These are phyloP conservation scores for Callospermophilus lateralis DNA, from an alignment of 2,113 vertebrate genomes.

Conservation along the genomic window DNA sequence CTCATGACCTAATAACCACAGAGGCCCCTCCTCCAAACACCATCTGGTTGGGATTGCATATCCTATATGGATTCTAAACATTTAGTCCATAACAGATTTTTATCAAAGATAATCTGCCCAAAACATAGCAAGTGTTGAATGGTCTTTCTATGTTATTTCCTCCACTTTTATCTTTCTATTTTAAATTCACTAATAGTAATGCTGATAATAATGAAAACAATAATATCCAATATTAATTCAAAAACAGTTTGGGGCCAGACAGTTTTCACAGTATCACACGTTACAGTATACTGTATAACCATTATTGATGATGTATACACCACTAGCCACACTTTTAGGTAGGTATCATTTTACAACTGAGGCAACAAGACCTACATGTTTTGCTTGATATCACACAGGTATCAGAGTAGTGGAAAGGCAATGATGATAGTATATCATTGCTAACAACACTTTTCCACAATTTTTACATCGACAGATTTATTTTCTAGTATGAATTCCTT, in stretches of 20 bases:
- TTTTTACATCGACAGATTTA: neutral
- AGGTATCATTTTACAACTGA: neutral
- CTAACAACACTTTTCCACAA: neutral
- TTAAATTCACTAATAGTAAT: neutral
- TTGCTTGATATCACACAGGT: neutral
- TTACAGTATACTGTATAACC: neutral
- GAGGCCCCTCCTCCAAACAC: neutral
- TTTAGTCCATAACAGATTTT: neutral
- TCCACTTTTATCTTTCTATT: neutral
- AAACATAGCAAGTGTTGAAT: neutral
- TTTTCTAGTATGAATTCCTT: neutral
- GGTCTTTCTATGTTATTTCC: neutral
- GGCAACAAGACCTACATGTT: neutral
- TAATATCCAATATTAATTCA: neutral
- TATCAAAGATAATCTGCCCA: neutral
- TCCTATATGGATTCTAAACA: neutral
- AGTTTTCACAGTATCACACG: neutral
- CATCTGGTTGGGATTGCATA: neutral
- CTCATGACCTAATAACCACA: neutral
- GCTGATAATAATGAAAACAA: neutral
- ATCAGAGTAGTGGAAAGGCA: neutral
- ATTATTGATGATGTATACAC: neutral
- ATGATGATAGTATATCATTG: neutral
- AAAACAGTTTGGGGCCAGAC: neutral
- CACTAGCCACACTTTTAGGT: neutral